phyloP scores from a whole-genome alignment of 64 coral and sea anemone genomes.

The Stichodactyla helianthus region DNA sequence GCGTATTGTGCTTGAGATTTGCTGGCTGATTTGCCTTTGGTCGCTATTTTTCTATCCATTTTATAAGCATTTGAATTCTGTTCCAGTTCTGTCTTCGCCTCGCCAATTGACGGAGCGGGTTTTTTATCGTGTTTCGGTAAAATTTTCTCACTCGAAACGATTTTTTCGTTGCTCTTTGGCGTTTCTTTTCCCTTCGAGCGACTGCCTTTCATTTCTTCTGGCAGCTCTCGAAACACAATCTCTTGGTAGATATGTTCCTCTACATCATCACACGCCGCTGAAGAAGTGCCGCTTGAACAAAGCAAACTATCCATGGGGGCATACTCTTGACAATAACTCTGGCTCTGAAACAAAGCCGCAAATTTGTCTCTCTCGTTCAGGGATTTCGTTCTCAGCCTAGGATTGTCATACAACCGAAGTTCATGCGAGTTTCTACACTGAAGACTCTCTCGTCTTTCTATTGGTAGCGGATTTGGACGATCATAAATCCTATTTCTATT shows the following conservation, averaged over 20 bases:
- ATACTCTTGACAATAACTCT: neutral
- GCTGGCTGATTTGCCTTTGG: neutral
- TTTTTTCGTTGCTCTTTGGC: neutral
- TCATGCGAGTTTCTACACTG: neutral
- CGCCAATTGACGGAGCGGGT: neutral
- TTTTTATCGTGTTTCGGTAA: neutral
- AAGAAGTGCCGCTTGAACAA: neutral
- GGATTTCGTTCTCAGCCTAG: neutral
- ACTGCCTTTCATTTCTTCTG: constrained; percentile 4
- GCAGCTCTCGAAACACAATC: constrained; percentile 17
- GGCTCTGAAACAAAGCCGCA: neutral
- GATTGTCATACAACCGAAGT: neutral
- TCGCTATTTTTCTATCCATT: neutral
- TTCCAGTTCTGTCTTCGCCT: neutral
- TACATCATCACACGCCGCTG: neutral
- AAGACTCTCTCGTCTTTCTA: neutral
- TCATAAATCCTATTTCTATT: constrained; percentile 4
- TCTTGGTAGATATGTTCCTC: constrained; percentile 13
- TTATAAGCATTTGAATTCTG: neutral
- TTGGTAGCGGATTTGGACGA: neutral
- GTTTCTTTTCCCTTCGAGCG: neutral
- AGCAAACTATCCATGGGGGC: neutral
- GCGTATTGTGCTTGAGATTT: neutral
- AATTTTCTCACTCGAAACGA: neutral
- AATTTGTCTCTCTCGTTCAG: neutral